Evolutionary conservation across 2,888 invertebrate species (phyloP).

Genomic region (Amiota mariae): DNA sequence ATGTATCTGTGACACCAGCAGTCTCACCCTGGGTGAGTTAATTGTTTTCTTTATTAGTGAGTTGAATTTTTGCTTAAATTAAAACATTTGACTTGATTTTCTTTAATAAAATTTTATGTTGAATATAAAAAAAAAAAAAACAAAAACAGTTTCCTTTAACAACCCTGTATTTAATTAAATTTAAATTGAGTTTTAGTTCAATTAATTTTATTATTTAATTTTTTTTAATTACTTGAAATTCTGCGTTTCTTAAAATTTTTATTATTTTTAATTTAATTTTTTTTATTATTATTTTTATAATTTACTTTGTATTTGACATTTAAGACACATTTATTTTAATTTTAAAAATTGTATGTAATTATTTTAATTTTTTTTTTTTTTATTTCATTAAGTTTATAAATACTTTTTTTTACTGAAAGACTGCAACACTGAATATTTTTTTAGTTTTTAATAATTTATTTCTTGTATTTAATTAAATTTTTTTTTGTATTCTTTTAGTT

Average conservation of each 20-base stretch:
- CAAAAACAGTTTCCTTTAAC: too few relatives aligned
- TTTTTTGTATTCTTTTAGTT: neutral
- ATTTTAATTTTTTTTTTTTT: neutral
- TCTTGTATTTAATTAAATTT: neutral
- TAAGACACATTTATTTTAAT: slow-evolving; percentile 24
- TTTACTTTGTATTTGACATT: slow-evolving; percentile 17
- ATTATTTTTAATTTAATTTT: slow-evolving; percentile 40
- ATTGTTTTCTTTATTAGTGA: too few relatives aligned
- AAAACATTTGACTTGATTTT: too few relatives aligned
- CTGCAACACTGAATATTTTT: neutral
- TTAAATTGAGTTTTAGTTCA: too few relatives aligned
- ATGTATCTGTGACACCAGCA: too few relatives aligned
- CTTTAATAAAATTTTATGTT: too few relatives aligned
- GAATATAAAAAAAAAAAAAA: too few relatives aligned
- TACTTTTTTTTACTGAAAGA: neutral
- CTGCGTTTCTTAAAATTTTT: slow-evolving; percentile 40
- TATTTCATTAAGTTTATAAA: neutral
- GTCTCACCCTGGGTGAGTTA: too few relatives aligned
- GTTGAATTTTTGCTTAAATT: too few relatives aligned
- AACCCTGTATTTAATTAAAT: too few relatives aligned
- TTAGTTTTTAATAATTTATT: neutral
- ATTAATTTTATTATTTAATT: slow-evolving; percentile 49
- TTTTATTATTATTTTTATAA: neutral
- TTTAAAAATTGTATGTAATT: neutral
- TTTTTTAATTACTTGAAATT: neutral